Evolutionary conservation across 2,797 vertebrate genomes (phyloP), one percentile per base, ranked within the genome.

Genomic region (Cryptoprocta ferox): DNA sequence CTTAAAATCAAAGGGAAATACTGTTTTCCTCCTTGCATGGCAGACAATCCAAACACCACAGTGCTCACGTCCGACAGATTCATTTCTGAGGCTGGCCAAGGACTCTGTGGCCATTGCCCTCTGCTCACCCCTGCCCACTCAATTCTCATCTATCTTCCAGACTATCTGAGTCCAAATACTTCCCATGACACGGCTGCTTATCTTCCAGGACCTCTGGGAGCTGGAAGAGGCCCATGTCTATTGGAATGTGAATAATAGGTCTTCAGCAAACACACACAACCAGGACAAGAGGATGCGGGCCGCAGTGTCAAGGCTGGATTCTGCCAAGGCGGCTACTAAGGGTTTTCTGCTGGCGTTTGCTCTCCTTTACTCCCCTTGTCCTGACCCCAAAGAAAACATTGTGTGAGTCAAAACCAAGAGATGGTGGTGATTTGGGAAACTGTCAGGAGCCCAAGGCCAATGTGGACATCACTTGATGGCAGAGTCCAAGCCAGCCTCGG

Each of bases 131-230:
- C 81, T 75, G 96, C 95, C 59, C 35, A 95, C 70, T 97, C 35
- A 91, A 30, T 97, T 96, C 98, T 94, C 16, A 63, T 89, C 81
- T 18, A 3, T 82, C 81, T 84, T 86, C 79, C 90, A 89, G 82
- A 83, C 94, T 88, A 63, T 90, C 35, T 5, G 50, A 78, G 90
- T 45, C 53, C 53, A 82, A 92, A 86, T 90, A 70, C 94, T 84
- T 98, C 91, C 89, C 66, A 94, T 73, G 10, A 93, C 84, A 76
- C 0, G 5, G 53, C 75, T 45, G 68, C 82, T 97, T 68, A 88
- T 97, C 96, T 94, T 65, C 59, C 79, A 68, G 94, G 94, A 96
- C 89, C 70, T 83, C 97, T 90, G 86, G 96, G 48, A 14, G 26
- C 15, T 86, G 96, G 98, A 94, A 76, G 92, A 93, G 56, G 96